A percentile compares a stretch with the other conserved stretches of the same genome.
phyloP scores from a whole-genome alignment of 2,797 vertebrate species.

The Craterocephalus amniculus region DNA sequence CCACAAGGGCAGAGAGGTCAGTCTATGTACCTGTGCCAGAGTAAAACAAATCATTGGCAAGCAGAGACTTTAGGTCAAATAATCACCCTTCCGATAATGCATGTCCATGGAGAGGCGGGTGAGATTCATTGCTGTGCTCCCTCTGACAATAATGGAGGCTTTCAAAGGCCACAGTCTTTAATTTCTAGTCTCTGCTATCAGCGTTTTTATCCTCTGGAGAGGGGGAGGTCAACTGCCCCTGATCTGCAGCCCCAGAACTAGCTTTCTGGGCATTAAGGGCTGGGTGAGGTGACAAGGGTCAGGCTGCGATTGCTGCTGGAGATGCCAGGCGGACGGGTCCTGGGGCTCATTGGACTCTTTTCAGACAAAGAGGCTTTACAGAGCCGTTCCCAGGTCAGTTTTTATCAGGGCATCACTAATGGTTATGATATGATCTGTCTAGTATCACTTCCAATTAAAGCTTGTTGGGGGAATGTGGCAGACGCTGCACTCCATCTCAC shows the following conservation, averaged over 20 bases:
- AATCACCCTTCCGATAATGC: slow-evolving; percentile 79
- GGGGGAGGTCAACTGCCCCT: slow-evolving; percentile 73
- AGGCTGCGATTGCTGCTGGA: slow-evolving; percentile 72
- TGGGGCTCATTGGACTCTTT: slow-evolving; percentile 63
- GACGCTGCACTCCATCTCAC: slow-evolving; percentile 44
- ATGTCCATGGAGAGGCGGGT: slow-evolving; percentile 61
- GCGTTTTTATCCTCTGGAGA: slow-evolving; percentile 77
- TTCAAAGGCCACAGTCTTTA: slow-evolving; percentile 82
- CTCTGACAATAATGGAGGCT: slow-evolving; percentile 80
- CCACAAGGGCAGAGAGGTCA: slow-evolving; percentile 53
- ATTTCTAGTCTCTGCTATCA: slow-evolving; percentile 79
- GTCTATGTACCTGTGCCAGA: slow-evolving; percentile 55
- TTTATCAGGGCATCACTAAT: slow-evolving; percentile 82
- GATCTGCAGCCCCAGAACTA: slow-evolving; percentile 65
- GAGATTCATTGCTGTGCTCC: slow-evolving; percentile 76
- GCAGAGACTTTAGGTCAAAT: slow-evolving; percentile 79
- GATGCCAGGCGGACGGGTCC: slow-evolving; percentile 65
- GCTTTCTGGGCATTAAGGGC: slow-evolving; percentile 73
- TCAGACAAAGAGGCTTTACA: slow-evolving; percentile 74
- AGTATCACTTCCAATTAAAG: slow-evolving; percentile 83
- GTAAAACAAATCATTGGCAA: slow-evolving; percentile 74
- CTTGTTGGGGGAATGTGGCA: slow-evolving; percentile 66
- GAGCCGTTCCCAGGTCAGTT: slow-evolving; percentile 71
- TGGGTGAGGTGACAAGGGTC: slow-evolving; percentile 75
- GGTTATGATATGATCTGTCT: slow-evolving; percentile 85